phyloP scores from a whole-genome alignment of 2,113 vertebrate genomes.

The Falcunculus frontatus region DNA sequence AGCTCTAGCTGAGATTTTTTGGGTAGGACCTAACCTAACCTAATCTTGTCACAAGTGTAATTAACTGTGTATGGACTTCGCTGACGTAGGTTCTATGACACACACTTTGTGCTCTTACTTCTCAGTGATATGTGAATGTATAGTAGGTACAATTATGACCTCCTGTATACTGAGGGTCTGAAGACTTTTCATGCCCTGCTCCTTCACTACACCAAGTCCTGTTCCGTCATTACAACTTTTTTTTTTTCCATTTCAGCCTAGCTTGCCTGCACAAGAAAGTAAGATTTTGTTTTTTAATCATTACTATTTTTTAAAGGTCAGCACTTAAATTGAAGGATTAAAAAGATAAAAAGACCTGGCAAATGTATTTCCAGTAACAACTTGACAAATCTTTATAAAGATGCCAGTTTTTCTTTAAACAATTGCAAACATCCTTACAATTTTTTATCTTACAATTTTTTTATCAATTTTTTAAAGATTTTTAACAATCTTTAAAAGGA shows the following conservation, averaged over 20 bases:
- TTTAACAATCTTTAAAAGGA: background rate
- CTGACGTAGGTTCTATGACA: background rate
- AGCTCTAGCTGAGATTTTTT: background rate
- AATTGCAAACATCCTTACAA: background rate
- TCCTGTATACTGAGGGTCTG: background rate
- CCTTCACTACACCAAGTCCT: background rate
- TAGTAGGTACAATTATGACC: rapidly evolving
- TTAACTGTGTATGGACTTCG: background rate
- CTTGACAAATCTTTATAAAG: background rate
- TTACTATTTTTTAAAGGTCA: background rate
- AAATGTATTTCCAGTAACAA: background rate
- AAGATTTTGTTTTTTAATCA: background rate
- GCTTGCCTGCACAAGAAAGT: background rate
- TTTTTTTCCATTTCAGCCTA: background rate
- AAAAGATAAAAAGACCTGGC: background rate
- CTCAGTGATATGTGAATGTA: background rate
- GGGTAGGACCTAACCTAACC: background rate
- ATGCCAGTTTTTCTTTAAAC: background rate
- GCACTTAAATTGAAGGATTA: background rate
- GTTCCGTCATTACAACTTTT: background rate
- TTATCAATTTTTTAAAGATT: too few species aligned
- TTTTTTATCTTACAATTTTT: background rate
- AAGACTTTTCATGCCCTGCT: background rate
- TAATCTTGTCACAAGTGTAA: background rate
- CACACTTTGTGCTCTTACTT: background rate